phyloP scores from a whole-genome alignment of 2,888 invertebrate species.

The Gandaritis pyraliata region DNA sequence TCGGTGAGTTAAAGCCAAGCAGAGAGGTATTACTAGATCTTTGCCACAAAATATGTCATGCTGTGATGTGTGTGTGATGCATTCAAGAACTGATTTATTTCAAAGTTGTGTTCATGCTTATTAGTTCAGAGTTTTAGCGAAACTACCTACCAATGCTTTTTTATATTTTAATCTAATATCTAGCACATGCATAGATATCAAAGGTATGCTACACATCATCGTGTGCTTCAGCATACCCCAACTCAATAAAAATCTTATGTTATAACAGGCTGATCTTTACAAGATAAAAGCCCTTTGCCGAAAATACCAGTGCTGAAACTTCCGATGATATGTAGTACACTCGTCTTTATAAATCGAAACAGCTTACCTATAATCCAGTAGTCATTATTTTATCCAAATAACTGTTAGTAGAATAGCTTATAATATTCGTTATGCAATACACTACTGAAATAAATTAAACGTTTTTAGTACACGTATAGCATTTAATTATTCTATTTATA shows the following conservation, averaged over 20 bases:
- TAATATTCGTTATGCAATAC: conserved; percentile 50
- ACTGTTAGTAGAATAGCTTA: conserved; percentile 61
- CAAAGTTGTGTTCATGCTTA: conserved; percentile 17
- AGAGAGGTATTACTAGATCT: neutral
- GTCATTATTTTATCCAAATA: conserved; percentile 52
- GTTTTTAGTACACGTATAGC: conserved; percentile 81
- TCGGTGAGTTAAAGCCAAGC: conserved; percentile 11
- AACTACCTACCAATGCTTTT: conserved; percentile 27
- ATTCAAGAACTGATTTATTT: conserved; percentile 4
- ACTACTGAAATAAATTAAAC: conserved; percentile 80
- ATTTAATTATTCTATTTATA: conserved; percentile 84
- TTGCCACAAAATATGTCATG: neutral
- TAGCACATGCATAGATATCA: conserved; percentile 53
- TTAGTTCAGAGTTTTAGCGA: neutral
- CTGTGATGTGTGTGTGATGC: conserved; percentile 10
- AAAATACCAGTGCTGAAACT: neutral
- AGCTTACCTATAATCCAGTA: conserved; percentile 76
- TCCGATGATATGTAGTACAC: neutral
- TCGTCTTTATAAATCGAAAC: conserved; percentile 51
- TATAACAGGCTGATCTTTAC: neutral
- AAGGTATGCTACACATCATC: conserved; percentile 1
- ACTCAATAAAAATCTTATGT: neutral
- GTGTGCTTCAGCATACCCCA: neutral
- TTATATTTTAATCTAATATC: conserved; percentile 22
- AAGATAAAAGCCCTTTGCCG: neutral